Conservation (phyloP, 2,797 vertebrate genomes). For the Macropus fuliginosus region DNA sequence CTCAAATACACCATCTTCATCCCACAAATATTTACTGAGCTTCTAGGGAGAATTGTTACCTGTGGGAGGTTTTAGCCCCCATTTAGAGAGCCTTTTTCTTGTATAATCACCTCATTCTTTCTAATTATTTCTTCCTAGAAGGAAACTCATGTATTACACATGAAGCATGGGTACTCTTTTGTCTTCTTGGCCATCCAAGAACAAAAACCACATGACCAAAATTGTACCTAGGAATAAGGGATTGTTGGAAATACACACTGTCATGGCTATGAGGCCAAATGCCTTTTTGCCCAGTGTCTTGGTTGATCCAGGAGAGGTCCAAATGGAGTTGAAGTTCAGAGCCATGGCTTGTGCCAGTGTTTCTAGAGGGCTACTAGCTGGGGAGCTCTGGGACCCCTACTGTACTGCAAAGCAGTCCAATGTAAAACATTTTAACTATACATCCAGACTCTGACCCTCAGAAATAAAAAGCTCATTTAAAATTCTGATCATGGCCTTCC, state of each 20-base stretch:
- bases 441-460: not conserved
- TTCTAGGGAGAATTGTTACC: conserved; percentile 63
- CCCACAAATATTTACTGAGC: conserved; percentile 62
- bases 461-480: not conserved
- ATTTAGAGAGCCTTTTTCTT: conserved; percentile 56
- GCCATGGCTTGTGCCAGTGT: not conserved
- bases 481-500: not conserved
- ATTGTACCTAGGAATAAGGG: not conserved
- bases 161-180: conserved; percentile 61
- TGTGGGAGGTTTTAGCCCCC: conserved; percentile 34
- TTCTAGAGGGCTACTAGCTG: not conserved
- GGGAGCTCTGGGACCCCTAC: not conserved
- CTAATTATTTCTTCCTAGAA: conserved; percentile 40
- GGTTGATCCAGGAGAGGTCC: not conserved
- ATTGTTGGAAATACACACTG: conserved; percentile 3
- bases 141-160: conserved; percentile 59
- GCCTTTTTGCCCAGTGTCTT: not conserved
- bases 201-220: conserved; percentile 52
- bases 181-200: conserved; percentile 48
- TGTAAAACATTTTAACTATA: not conserved
- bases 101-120: conserved; percentile 39
- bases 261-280: not conserved
- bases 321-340: not conserved
- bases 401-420: not conserved
- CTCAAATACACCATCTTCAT: not conserved